Conservation (phyloP, 2,797 vertebrate species). For the Melanotaenia nigrans region DNA sequence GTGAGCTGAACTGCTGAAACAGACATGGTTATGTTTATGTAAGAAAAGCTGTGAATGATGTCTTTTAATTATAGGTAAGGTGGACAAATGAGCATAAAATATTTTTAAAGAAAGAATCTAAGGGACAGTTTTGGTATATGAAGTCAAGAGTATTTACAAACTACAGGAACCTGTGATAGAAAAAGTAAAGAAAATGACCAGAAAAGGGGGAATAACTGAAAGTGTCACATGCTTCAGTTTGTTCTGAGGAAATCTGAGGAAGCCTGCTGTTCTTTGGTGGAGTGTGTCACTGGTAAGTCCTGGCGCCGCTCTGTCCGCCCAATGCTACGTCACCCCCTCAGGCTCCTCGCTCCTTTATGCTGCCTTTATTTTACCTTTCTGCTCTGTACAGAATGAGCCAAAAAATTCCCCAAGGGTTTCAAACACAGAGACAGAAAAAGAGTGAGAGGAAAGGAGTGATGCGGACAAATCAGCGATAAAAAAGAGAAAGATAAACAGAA, state of each 20-base stretch:
- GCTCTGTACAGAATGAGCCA: conserved; percentile 37
- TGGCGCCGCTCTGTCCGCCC: conserved; percentile 68
- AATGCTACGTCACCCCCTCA: conserved; percentile 32
- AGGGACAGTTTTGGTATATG: too few species aligned
- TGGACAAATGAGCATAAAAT: too few species aligned
- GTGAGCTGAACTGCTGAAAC: too few species aligned
- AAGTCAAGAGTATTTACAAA: too few species aligned
- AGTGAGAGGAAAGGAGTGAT: conserved; percentile 7
- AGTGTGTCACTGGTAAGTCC: not conserved
- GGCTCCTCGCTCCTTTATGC: conserved; percentile 47
- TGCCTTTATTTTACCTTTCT: conserved; percentile 50
- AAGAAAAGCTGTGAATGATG: too few species aligned
- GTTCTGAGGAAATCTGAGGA: conserved; percentile 23
- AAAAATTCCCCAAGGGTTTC: conserved; percentile 22
- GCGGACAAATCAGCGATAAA: conserved; percentile 21
- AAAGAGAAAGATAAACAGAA: conserved; percentile 18
- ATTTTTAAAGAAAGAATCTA: too few species aligned
- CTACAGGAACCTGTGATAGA: too few species aligned
- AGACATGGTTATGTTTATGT: too few species aligned
- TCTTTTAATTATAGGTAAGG: too few species aligned
- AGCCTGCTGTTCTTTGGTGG: conserved; percentile 4
- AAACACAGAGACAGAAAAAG: conserved; percentile 13
- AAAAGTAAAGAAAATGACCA: too few species aligned
- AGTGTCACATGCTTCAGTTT: conserved; percentile 32
- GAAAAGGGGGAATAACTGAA: too few species aligned